Percentiles rank a stretch among this genome's conserved stretches.
Evolutionary conservation across 2,888 invertebrate genomes (phyloP).

Genomic region (Synergus gifuensis): DNA sequence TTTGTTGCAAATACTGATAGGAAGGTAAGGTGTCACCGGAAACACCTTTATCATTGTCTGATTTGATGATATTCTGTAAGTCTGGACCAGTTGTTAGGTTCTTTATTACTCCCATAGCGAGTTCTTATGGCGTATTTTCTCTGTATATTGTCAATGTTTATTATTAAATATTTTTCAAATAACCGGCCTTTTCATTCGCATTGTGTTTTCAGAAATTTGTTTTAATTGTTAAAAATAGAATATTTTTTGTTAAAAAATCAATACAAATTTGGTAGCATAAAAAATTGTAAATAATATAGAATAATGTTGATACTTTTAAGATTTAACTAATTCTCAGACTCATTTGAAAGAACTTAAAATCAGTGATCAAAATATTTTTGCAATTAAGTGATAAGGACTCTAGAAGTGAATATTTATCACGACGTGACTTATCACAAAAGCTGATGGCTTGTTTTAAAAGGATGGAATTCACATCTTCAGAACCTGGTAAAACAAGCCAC

Average conservation of each 20-base stretch:
- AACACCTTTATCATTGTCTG: constrained; percentile 73
- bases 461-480: constrained; percentile 5
- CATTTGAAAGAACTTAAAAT: background rate
- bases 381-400: background rate
- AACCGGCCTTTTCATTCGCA: constrained; percentile 53
- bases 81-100: constrained; percentile 76
- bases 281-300: background rate
- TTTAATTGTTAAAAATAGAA: background rate
- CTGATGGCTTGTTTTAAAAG: background rate
- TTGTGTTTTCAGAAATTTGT: background rate
- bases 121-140: constrained; percentile 77
- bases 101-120: constrained; percentile 75
- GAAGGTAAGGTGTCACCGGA: constrained; percentile 64
- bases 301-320: background rate
- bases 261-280: background rate
- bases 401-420: background rate
- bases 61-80: constrained; percentile 77
- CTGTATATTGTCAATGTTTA: constrained; percentile 78
- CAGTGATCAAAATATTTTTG: background rate
- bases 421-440: background rate
- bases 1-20: constrained; percentile 69
- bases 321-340: background rate
- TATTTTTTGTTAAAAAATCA: background rate
- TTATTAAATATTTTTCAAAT: constrained; percentile 78
- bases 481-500: constrained; percentile 23